Evolutionary conservation across 64 coral and sea anemone genomes (phyloP).

Genomic region (Montipora foliosa): DNA sequence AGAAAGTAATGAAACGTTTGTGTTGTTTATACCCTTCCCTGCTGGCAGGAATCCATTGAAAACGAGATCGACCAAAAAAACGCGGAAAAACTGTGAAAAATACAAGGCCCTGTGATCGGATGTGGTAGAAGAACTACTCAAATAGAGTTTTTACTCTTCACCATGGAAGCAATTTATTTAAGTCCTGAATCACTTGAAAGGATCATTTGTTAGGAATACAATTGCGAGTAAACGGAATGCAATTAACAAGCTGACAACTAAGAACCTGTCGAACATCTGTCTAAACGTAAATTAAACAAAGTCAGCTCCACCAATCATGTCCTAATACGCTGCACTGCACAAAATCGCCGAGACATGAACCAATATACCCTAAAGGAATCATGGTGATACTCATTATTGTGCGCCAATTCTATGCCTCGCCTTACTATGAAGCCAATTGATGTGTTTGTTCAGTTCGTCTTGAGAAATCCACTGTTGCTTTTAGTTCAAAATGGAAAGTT

Average conservation of each 20-base stretch:
- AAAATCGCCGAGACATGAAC: slow-evolving; percentile 64
- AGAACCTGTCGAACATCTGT: slow-evolving; percentile 86
- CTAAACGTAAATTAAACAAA: slow-evolving; percentile 90
- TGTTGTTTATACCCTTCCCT: slow-evolving; percentile 42
- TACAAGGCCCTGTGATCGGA: slow-evolving; percentile 64
- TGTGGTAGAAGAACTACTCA: slow-evolving; percentile 75
- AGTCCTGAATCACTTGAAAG: slow-evolving; percentile 86
- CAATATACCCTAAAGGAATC: slow-evolving; percentile 89
- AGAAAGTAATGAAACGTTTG: slow-evolving; percentile 66
- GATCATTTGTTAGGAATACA: slow-evolving; percentile 84
- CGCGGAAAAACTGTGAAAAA: slow-evolving; percentile 29
- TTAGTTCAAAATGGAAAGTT: slow-evolving; percentile 63
- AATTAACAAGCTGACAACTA: slow-evolving; percentile 93
- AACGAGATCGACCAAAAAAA: slow-evolving; percentile 1
- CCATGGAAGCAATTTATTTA: slow-evolving; percentile 87
- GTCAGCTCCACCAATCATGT: slow-evolving; percentile 63
- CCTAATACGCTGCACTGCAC: slow-evolving; percentile 47
- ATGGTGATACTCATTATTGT: slow-evolving; percentile 80
- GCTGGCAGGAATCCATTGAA: slow-evolving; percentile 59
- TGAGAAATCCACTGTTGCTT: slow-evolving; percentile 76
- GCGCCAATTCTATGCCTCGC: slow-evolving; percentile 68
- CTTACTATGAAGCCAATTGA: slow-evolving; percentile 96
- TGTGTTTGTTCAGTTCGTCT: slow-evolving; percentile 87
- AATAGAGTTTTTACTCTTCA: slow-evolving; percentile 80
- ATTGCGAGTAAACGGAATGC: slow-evolving; percentile 95